Conservation (phyloP, 2,888 invertebrate species). For the Patella pellucida region DNA sequence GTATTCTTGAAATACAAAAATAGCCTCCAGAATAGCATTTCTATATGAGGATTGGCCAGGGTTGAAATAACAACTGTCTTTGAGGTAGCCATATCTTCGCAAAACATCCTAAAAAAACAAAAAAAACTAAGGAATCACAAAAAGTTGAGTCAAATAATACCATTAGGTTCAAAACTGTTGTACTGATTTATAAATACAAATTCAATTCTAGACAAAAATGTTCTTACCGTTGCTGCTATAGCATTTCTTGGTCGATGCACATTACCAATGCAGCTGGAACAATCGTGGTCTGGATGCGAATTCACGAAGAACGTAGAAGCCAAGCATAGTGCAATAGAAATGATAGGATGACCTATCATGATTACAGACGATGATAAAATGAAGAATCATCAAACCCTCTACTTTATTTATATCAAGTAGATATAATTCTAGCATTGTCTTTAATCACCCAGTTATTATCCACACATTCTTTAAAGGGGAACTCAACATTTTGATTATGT, state of each 20-base stretch:
- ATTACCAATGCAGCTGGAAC: not conserved
- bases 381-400: too few relatives aligned
- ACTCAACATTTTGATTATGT: too few relatives aligned
- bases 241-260: not conserved
- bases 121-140: too few relatives aligned
- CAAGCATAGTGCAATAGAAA: not conserved
- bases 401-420: too few relatives aligned
- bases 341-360: too few relatives aligned
- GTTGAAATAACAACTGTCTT: not conserved
- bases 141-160: too few relatives aligned
- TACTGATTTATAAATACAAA: not conserved
- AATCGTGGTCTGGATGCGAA: not conserved
- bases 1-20: not conserved
- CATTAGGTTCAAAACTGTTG: too few relatives aligned
- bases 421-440: too few relatives aligned
- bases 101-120: not conserved
- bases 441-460: too few relatives aligned
- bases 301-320: not conserved
- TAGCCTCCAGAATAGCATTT: not conserved
- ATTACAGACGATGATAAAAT: too few relatives aligned
- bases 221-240: not conserved
- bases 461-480: too few relatives aligned
- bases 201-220: not conserved
- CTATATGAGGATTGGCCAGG: not conserved
- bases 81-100: constrained; percentile 2